These are phyloP conservation scores for Erpetoichthys calabaricus DNA, from an alignment of 2,797 vertebrate genomes.

Conservation along the genomic window DNA sequence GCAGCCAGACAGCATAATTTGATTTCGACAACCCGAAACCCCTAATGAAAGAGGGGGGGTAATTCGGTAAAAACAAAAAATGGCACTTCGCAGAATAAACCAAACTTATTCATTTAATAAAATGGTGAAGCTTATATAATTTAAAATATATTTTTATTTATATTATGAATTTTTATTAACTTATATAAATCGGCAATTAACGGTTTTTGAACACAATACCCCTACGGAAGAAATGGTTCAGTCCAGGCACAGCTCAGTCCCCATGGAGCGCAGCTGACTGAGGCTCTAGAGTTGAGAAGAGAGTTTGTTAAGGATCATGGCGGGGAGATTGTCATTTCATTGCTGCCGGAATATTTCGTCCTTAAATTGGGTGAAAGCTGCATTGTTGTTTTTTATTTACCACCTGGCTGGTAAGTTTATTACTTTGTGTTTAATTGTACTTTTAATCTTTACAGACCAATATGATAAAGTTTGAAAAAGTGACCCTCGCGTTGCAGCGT, in stretches of 20 bases:
- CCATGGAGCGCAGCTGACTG: constrained; percentile 52
- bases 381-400: constrained; percentile 30
- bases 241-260: constrained; percentile 39
- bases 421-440: background rate
- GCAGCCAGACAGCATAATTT: background rate
- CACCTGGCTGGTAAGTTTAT: constrained; percentile 42
- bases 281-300: constrained; percentile 37
- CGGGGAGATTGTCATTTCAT: constrained; percentile 25
- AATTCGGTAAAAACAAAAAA: background rate
- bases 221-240: constrained; percentile 26
- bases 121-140: background rate
- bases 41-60: background rate
- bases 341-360: constrained; percentile 25
- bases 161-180: too few species aligned
- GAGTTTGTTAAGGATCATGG: constrained; percentile 43
- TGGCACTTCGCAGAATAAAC: too few species aligned
- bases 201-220: too few species aligned
- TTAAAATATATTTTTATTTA: background rate
- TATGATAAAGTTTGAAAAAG: too few species aligned
- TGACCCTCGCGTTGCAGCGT: too few species aligned
- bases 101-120: background rate
- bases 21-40: background rate
- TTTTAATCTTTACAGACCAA: too few species aligned
- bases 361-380: constrained; percentile 25
- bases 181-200: too few species aligned